A percentile compares a stretch with the other conserved stretches of the same genome.
These are phyloP conservation scores for Melanargia galathea DNA, from an alignment of 2,888 invertebrate species.

Conservation along the genomic window DNA sequence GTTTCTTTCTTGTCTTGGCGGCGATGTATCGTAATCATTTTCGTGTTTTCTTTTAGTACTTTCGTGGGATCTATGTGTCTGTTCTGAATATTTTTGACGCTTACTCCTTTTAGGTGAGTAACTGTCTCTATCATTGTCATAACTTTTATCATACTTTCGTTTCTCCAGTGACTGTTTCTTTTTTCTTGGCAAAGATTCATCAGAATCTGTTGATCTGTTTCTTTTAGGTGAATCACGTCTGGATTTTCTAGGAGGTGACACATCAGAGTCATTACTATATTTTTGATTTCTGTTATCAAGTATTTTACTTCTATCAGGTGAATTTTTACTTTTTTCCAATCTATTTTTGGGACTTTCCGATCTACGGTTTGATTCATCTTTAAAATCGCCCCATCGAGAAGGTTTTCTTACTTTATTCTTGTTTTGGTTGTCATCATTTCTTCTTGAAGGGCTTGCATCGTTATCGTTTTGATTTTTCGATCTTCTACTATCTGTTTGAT, in stretches of 20 bases:
- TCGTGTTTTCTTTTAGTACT: slow-evolving; percentile 33
- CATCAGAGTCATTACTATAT: slow-evolving; percentile 43
- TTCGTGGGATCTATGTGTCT: background rate
- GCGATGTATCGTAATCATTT: slow-evolving; percentile 58
- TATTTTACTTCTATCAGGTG: slow-evolving; percentile 36
- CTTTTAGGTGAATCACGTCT: slow-evolving; percentile 37
- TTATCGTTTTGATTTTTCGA: slow-evolving; percentile 44
- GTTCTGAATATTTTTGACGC: background rate
- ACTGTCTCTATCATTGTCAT: background rate
- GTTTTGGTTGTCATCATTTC: slow-evolving; percentile 12
- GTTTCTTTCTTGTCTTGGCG: slow-evolving; percentile 49
- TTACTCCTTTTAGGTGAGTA: slow-evolving; percentile 15
- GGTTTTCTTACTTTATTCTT: slow-evolving; percentile 21
- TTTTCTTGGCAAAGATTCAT: slow-evolving; percentile 56
- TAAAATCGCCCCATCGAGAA: slow-evolving; percentile 32
- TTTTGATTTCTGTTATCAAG: slow-evolving; percentile 21
- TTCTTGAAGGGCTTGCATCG: slow-evolving; percentile 47
- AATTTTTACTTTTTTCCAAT: slow-evolving; percentile 6
- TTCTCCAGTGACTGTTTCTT: slow-evolving; percentile 39
- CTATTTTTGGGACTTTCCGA: slow-evolving; percentile 15
- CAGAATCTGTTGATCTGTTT: slow-evolving; percentile 49
- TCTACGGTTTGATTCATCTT: slow-evolving; percentile 17
- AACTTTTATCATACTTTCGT: slow-evolving; percentile 24
- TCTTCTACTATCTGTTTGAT: slow-evolving; percentile 32
- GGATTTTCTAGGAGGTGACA: slow-evolving; percentile 45